Conservation (phyloP, 2,888 invertebrate genomes). For the Malacosoma neustria region DNA sequence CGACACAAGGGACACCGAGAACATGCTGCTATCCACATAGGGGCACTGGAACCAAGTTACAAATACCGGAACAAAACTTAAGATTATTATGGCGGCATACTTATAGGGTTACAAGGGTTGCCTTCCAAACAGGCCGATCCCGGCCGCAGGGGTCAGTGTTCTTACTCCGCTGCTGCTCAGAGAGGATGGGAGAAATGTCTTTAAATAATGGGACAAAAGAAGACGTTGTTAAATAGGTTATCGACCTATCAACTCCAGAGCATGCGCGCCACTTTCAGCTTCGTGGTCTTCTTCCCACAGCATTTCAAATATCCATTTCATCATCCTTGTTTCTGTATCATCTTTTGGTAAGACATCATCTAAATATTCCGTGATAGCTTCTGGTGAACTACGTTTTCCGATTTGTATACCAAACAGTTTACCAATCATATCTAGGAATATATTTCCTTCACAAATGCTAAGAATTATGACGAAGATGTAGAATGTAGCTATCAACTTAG, state of each 20-base stretch:
- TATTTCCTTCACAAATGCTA: conserved; percentile 18
- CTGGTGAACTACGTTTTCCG: conserved; percentile 37
- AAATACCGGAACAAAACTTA: too few species aligned
- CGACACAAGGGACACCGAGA: too few species aligned
- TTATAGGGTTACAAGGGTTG: too few species aligned
- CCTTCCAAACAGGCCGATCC: too few species aligned
- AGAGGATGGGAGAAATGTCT: too few species aligned
- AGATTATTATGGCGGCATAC: too few species aligned
- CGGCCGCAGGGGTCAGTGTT: too few species aligned
- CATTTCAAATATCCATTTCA: conserved; percentile 47
- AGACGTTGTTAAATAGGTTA: neutral
- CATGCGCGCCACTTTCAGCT: neutral
- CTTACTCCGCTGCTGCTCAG: too few species aligned
- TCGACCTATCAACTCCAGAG: neutral
- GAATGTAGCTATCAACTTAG: conserved; percentile 12
- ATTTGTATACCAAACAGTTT: conserved; percentile 14
- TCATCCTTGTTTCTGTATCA: conserved; percentile 40
- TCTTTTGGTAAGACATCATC: conserved; percentile 51
- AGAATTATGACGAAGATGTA: conserved; percentile 17
- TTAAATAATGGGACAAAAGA: too few species aligned
- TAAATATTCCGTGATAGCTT: conserved; percentile 38
- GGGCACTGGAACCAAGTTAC: too few species aligned
- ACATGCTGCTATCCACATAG: too few species aligned
- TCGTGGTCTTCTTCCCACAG: conserved; percentile 31
- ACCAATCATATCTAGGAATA: conserved; percentile 20